Conservation (phyloP, 2,113 vertebrate species). For the Lontra canadensis region DNA sequence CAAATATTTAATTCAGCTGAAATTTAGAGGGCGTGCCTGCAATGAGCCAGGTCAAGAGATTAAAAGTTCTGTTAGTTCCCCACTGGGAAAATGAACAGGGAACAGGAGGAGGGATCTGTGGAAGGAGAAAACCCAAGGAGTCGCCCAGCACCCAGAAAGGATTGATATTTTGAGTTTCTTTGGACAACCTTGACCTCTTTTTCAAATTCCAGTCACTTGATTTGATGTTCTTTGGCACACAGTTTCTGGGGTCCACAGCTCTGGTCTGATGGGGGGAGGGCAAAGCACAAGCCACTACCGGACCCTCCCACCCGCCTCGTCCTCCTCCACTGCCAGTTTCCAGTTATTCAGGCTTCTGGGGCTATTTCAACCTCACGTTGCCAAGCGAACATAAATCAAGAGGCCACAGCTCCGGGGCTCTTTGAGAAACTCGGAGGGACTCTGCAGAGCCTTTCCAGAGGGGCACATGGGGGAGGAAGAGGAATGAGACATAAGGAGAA, state of each 20-base stretch:
- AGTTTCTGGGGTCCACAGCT: not conserved
- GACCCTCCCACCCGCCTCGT: not conserved
- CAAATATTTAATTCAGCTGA: not conserved
- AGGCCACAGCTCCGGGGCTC: not conserved
- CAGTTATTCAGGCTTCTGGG: constrained; percentile 7
- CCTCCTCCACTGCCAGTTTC: not conserved
- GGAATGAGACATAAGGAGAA: not conserved
- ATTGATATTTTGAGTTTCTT: not conserved
- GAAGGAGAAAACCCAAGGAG: not conserved
- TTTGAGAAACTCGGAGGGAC: not conserved
- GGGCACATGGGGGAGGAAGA: not conserved
- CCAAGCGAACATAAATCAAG: constrained; percentile 34
- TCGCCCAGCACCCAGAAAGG: not conserved
- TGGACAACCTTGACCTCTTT: not conserved
- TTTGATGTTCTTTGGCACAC: not conserved
- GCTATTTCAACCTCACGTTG: not conserved
- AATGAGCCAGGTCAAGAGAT: not conserved
- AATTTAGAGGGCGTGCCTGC: not conserved
- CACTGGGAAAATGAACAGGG: not conserved
- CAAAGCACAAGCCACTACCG: not conserved
- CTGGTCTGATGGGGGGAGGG: not conserved
- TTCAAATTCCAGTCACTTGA: not conserved
- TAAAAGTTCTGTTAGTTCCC: not conserved
- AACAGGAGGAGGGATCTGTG: not conserved
- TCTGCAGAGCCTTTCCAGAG: not conserved